Evolutionary conservation across 2,888 invertebrate genomes (phyloP), one percentile per base, ranked within the genome.

Genomic region (Cephus pygmeus): DNA sequence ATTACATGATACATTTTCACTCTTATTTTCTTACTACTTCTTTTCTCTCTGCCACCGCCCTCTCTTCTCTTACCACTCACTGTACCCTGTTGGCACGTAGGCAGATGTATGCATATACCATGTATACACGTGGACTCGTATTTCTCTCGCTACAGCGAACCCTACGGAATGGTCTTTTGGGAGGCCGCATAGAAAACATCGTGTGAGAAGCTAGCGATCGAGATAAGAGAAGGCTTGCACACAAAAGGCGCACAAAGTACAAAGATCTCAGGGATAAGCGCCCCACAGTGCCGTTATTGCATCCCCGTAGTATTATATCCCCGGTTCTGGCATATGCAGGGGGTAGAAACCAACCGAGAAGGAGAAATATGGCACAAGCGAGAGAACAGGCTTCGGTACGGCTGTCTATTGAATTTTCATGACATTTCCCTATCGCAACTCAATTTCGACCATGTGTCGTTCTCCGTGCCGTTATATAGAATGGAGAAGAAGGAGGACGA

Each of bases 321-420:
- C 56, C 79, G 2, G 23, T 56, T 76, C 69, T 79, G 79, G 75
- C 78, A 78, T 78, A 78, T 73, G 78, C 73, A 73, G 75, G 75
- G 78, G 76, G 77, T 75, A 75, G 56, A 23, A 56, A 56, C 56
- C 56, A 56, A 56, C 23, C 56, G 23, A 56, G 56, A 56, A 23
- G 56, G 15, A 56, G 15, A 40, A 15, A 40, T 40, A 40, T 40
- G 15, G 15, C 40, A 15, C 40, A 40, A 6, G 15, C 40, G 15
- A 40, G 40, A 40, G 15, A 34, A 35, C 69, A 11, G 11, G 3
- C 15, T 75, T 69, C 71, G 73, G 34, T 34, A 69, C 73, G 76
- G 82, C 78, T 83, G 83, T 86, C 86, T 84, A 87, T 86, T 87
- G 86, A 87, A 87, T 87, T 87, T 86, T 85, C 85, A 85, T 84